Conservation (phyloP, 2,113 vertebrate species). For the Microcebus murinus region DNA sequence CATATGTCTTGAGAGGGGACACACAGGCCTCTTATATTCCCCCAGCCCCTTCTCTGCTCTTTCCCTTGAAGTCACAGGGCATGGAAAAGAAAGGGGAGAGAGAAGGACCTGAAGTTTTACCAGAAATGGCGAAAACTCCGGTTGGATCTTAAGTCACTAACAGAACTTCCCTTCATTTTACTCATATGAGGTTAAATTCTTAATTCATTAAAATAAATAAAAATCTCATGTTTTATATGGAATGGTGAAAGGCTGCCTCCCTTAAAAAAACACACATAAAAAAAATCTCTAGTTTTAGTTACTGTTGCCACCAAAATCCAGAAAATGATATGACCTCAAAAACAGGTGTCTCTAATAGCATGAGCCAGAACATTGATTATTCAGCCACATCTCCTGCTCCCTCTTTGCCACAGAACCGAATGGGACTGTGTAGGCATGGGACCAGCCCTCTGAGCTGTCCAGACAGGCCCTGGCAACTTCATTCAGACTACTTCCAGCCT, state of each 20-base stretch:
- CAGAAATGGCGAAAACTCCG: neutral
- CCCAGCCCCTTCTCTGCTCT: neutral
- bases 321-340: neutral
- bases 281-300: neutral
- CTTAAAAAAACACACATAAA: neutral
- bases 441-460: neutral
- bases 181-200: neutral
- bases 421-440: neutral
- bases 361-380: neutral
- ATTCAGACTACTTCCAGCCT: neutral
- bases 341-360: rapidly evolving
- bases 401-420: neutral
- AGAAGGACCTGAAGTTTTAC: neutral
- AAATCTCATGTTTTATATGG: neutral
- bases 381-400: neutral
- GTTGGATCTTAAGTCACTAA: neutral
- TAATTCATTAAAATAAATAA: constrained; percentile 20
- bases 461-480: neutral
- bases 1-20: neutral
- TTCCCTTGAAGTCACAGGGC: neutral
- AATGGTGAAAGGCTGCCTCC: neutral
- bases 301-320: neutral
- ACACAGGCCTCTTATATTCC: neutral
- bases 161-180: constrained; percentile 27
- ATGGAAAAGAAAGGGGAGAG: constrained; percentile 21